Evolutionary conservation across 2,888 invertebrate genomes (phyloP).

Genomic region (Boloria selene): DNA sequence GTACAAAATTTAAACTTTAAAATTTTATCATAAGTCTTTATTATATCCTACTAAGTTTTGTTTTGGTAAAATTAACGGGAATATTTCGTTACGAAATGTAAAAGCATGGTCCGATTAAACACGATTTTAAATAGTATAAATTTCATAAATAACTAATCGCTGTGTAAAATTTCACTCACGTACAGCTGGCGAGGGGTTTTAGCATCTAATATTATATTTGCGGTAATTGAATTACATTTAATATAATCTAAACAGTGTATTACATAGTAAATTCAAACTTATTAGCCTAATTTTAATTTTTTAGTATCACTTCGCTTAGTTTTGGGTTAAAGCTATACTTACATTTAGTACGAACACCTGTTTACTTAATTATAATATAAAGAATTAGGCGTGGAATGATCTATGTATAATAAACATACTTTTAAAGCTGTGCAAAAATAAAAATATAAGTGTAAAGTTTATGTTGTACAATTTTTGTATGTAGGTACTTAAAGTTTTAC

Average conservation of each 20-base stretch:
- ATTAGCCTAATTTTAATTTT: conserved; percentile 8
- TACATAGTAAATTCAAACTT: conserved; percentile 5
- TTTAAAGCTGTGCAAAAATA: too few species aligned
- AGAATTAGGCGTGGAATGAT: too few species aligned
- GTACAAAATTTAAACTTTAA: too few species aligned
- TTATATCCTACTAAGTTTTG: background rate
- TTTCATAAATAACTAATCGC: conserved; percentile 31
- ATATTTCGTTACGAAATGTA: conserved; percentile 23
- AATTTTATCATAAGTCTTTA: too few species aligned
- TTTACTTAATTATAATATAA: too few species aligned
- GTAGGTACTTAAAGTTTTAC: too few species aligned
- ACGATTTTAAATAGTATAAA: conserved; percentile 29
- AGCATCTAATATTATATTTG: conserved; percentile 32
- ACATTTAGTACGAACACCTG: too few species aligned
- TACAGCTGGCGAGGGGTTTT: conserved; percentile 22
- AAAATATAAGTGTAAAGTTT: too few species aligned
- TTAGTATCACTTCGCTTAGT: background rate
- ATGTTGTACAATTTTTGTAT: too few species aligned
- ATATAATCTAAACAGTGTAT: conserved; percentile 11
- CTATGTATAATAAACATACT: too few species aligned
- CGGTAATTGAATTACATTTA: conserved; percentile 17
- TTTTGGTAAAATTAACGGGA: conserved; percentile 20
- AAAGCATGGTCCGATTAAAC: conserved; percentile 21
- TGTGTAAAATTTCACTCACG: conserved; percentile 30
- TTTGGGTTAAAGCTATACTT: too few species aligned